Evolutionary conservation across 2,888 invertebrate genomes (phyloP), one percentile per base, ranked within the genome.

Genomic region (Copidosoma aretas): DNA sequence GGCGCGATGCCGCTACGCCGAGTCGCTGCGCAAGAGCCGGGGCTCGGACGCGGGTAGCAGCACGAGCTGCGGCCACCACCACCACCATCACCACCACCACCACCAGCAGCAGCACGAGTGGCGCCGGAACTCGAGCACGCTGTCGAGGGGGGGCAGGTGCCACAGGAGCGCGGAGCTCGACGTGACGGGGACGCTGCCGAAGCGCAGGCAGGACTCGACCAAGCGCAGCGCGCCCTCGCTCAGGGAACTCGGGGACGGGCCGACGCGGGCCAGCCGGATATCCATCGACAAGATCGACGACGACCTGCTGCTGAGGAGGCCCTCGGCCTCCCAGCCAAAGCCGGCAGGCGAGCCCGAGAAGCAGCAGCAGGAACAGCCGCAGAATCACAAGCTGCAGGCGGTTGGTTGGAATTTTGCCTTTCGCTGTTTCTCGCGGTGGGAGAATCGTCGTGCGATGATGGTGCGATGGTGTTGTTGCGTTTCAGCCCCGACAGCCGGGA

Each of bases 281-380:
- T 70, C 72, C 21, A 72, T 72, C 32, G 70, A 72, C 21, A 62
- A 70, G 22, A 72, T 72, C 22, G 73, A 76, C 64, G 77, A 77
- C 64, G 77, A 80, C 57, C 60, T 80, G 15, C 63, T 80, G 43
- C 71, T 76, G 67, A 80, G 78, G 71, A 73, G 79, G 32, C 32
- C 32, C 4, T 32, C 32, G 46, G 73, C 77, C 12, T 83, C 82
- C 73, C 82, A 82, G 56, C 80, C 81, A 3, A 77, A 82, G 1
- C 22, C 22, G 14, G n/a, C 22, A 46, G 68, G 71, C 60, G 69
- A 71, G 43, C 25, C 66, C 8, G 24, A 60, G 10, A 69, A 69
- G 21, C 68, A 64, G 8, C 64, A 71, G 46, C 68, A 68, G 22
- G 43, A 64, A 3, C 53, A 64, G 1, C 19, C 24, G 17, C 51